Base-by-base conservation (phyloP, 2,888 invertebrate genomes). In the Clepsis dumicolana region DNA sequence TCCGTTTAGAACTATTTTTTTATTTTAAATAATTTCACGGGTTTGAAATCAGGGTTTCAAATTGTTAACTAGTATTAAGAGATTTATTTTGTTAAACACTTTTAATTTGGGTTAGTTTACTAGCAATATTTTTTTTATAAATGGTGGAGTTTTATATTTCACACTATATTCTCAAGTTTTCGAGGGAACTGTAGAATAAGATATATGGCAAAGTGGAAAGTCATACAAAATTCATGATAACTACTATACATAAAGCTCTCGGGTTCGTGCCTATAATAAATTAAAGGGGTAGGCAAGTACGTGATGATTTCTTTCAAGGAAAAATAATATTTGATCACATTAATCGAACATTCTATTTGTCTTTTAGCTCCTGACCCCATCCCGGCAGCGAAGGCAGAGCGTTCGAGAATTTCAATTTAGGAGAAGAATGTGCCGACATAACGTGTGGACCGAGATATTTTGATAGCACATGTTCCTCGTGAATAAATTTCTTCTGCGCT, bases 341-440 rank as follows among this genome's bases (percentile, higher is more conserved):
- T 92, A 91, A 92, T 92, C 91, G 92, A 91, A 91, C 87, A 87
- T 90, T 89, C 88, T 91, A 91, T 91, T 93, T 91, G 92, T 93
- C 93, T 92, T 92, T 89, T 87, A 88, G 88, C 88, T 89, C 85
- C 79, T 86, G 89, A 89, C 89, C 90, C 88, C 87, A 82, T 88
- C 91, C 89, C 85, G 83, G 82, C 82, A 78, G 80, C 83, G 86
- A 85, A 87, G 21, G 90, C 88, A 88, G 87, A 88, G 87, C 89
- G 91, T 89, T 89, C 89, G 90, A 93, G 94, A 94, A 94, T 94
- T 94, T 93, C 94, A 94, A 94, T 94, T 94, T 94, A 93, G 88
- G 93, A 93, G 94, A 94, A 94, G 94, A 94, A 94, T 94, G 94
- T 88, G 94, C 90, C 93, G 89, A 93, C 93, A 92, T 91, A 93